phyloP scores from a whole-genome alignment of 2,797 vertebrate species.

The Rhynchotus rufescens region DNA sequence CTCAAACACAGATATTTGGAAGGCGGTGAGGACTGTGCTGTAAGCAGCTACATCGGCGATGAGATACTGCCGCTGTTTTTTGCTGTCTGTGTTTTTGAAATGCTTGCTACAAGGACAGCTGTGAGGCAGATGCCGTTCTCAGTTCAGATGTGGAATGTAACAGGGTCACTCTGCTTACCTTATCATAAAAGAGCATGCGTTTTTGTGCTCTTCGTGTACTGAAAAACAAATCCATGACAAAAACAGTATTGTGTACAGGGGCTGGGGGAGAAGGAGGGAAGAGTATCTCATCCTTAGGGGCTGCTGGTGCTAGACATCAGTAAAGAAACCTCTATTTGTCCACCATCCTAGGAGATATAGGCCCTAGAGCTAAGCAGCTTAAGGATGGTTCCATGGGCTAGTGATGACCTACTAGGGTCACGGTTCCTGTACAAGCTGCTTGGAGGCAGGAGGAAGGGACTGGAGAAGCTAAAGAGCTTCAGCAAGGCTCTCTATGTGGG shows the following conservation, averaged over 20 bases:
- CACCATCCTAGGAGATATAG: constrained; percentile 22
- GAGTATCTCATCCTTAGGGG: constrained; percentile 61
- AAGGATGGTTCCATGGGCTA: background rate
- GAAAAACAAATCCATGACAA: constrained; percentile 69
- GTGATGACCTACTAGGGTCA: background rate
- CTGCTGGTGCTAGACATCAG: constrained; percentile 58
- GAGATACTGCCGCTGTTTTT: constrained; percentile 58
- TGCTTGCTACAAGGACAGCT: constrained; percentile 68
- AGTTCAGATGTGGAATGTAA: constrained; percentile 72
- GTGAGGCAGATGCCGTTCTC: constrained; percentile 69
- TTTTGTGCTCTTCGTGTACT: constrained; percentile 66
- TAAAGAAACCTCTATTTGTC: constrained; percentile 61
- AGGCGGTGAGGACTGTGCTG: constrained; percentile 35
- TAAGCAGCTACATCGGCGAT: constrained; percentile 30
- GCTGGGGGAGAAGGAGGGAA: constrained; percentile 53
- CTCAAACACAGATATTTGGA: constrained; percentile 58
- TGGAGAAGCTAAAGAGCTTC: background rate
- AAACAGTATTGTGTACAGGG: constrained; percentile 43
- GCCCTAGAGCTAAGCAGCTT: background rate
- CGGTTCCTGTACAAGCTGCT: background rate
- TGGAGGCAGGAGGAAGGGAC: background rate
- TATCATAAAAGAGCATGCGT: constrained; percentile 62
- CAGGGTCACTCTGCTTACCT: constrained; percentile 73
- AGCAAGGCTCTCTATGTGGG: accelerated
- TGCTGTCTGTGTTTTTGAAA: constrained; percentile 61